Evolutionary conservation across 2,888 invertebrate genomes (phyloP).

Genomic region (Caenorhabditis afra): DNA sequence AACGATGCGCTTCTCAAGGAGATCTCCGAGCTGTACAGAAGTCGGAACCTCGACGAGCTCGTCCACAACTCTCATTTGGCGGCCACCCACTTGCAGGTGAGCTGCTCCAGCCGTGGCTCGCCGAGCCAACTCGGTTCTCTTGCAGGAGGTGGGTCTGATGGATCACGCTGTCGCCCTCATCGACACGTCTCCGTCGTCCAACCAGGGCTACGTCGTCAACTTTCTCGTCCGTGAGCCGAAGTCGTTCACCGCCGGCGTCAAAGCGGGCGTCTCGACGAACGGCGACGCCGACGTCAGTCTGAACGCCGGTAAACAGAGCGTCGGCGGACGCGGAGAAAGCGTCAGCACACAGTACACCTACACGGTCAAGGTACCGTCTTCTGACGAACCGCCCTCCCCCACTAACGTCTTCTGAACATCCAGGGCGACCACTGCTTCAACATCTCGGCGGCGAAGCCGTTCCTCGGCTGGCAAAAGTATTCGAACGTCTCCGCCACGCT

Average conservation of each 20-base stretch:
- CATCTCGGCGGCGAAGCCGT: constrained; percentile 89
- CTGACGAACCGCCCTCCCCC: background rate
- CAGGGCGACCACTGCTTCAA: constrained; percentile 88
- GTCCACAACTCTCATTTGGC: constrained; percentile 75
- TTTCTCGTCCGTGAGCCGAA: constrained; percentile 89
- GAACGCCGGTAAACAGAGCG: constrained; percentile 69
- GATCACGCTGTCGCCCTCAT: constrained; percentile 90
- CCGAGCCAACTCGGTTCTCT: background rate
- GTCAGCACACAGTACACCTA: constrained; percentile 74
- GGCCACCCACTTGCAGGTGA: constrained; percentile 75
- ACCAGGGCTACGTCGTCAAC: constrained; percentile 85
- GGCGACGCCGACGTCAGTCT: constrained; percentile 76
- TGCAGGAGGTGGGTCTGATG: constrained; percentile 87
- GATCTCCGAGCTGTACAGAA: constrained; percentile 89
- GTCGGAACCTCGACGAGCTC: constrained; percentile 89
- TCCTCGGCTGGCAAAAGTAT: constrained; percentile 84
- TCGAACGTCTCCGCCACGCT: constrained; percentile 68
- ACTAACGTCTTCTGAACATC: background rate
- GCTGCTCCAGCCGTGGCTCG: too few relatives aligned
- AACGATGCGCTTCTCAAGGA: constrained; percentile 82
- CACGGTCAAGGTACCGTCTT: constrained; percentile 64
- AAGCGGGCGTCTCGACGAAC: constrained; percentile 76
- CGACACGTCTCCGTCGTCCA: constrained; percentile 87
- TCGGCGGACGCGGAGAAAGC: constrained; percentile 75
- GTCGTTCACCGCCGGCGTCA: constrained; percentile 72